phyloP scores from a whole-genome alignment of 2,797 vertebrate genomes.

The Acipenser ruthenus region DNA sequence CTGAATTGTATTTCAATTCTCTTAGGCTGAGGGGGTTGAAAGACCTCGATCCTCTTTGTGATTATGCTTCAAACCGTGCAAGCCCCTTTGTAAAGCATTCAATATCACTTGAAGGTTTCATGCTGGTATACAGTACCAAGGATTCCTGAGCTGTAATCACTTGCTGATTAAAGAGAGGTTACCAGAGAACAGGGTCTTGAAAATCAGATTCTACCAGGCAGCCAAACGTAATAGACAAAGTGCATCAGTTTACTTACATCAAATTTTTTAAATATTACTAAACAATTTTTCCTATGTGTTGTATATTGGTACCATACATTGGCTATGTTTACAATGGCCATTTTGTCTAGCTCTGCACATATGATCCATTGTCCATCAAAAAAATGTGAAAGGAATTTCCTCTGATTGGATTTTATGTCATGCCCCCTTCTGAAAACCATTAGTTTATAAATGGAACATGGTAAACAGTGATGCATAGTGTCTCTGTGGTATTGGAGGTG shows the following conservation, averaged over 20 bases:
- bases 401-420: too few relatives aligned
- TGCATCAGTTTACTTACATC: background rate
- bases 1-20: slow-evolving; percentile 3
- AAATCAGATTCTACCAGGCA: background rate
- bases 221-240: background rate
- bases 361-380: too few relatives aligned
- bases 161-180: slow-evolving; percentile 11
- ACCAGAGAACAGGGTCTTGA: slow-evolving; percentile 7
- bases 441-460: too few relatives aligned
- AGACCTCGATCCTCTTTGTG: slow-evolving; percentile 17
- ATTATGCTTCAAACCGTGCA: slow-evolving; percentile 19
- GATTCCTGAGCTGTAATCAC: slow-evolving; percentile 13
- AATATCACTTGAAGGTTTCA: slow-evolving; percentile 36
- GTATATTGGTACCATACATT: too few relatives aligned
- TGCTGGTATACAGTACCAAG: slow-evolving; percentile 1
- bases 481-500: too few relatives aligned
- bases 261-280: too few relatives aligned
- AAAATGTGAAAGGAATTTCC: too few relatives aligned
- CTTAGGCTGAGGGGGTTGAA: slow-evolving; percentile 16
- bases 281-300: too few relatives aligned
- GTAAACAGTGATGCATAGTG: too few relatives aligned
- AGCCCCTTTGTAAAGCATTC: slow-evolving; percentile 13
- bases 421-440: too few relatives aligned
- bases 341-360: too few relatives aligned
- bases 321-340: too few relatives aligned